Percentiles rank a stretch among this genome's conserved stretches.
Conservation (phyloP, 2,113 vertebrate species). For the Hydropotes inermis region DNA sequence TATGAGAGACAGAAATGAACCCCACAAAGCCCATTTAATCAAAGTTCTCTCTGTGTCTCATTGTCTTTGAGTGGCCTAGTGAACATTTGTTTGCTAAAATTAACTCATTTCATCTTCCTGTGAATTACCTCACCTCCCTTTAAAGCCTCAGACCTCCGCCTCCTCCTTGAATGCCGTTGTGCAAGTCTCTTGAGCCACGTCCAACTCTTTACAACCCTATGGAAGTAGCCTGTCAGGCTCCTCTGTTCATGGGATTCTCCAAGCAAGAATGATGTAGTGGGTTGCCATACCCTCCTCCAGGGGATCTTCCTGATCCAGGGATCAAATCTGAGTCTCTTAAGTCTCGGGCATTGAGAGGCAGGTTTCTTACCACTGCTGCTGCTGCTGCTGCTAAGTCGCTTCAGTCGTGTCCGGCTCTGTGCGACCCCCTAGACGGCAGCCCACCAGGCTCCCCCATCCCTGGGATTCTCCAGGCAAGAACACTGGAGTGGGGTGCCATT, state of each 20-base stretch:
- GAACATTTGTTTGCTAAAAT: not conserved
- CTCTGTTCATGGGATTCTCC: not conserved
- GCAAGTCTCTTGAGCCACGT: not conserved
- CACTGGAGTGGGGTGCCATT: too few species aligned
- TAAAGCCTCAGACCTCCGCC: not conserved
- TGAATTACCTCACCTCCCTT: not conserved
- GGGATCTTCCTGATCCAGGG: not conserved
- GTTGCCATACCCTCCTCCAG: not conserved
- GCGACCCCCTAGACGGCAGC: too few species aligned
- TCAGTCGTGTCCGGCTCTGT: too few species aligned
- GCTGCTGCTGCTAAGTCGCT: too few species aligned
- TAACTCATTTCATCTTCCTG: not conserved
- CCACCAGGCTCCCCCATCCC: too few species aligned
- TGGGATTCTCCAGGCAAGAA: too few species aligned
- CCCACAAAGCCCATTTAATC: not conserved
- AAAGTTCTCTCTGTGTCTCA: not conserved
- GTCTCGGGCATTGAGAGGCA: not conserved
- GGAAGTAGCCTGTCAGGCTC: not conserved
- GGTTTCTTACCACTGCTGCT: not conserved
- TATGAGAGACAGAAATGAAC: not conserved
- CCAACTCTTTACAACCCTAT: not conserved
- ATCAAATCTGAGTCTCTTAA: not conserved
- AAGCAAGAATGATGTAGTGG: not conserved
- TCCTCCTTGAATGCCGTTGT: rapidly evolving
- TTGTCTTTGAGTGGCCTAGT: not conserved